Conservation (phyloP, 2,113 vertebrate genomes). For the Prunella fulvescens region DNA sequence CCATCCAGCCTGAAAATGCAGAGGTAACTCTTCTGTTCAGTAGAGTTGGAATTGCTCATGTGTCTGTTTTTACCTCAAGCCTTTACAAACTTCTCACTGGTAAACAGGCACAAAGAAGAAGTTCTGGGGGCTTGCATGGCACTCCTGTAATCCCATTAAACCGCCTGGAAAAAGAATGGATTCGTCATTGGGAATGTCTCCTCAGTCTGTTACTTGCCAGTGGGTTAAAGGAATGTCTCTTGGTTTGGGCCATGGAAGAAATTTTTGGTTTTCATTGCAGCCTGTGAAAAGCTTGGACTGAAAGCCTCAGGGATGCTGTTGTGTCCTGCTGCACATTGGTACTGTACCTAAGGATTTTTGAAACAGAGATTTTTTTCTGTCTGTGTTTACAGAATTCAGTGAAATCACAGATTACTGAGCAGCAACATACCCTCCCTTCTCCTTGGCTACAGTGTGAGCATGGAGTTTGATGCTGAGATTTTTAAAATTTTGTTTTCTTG, state of each 20-base stretch:
- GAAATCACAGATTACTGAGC: not conserved
- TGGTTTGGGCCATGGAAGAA: slow-evolving; percentile 55
- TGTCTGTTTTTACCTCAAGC: not conserved
- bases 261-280: slow-evolving; percentile 65
- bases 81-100: not conserved
- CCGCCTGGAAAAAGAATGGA: slow-evolving; percentile 44
- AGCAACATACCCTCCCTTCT: not conserved
- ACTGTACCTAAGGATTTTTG: not conserved
- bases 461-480: not conserved
- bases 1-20: not conserved
- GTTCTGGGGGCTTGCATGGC: slow-evolving; percentile 7
- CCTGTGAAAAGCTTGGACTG: slow-evolving; percentile 55
- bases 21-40: not conserved
- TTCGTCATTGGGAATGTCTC: slow-evolving; percentile 7
- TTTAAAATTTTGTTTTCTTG: not conserved
- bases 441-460: not conserved
- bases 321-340: slow-evolving; percentile 2
- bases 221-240: slow-evolving; percentile 54
- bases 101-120: not conserved
- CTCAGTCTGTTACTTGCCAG: slow-evolving; percentile 23
- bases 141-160: slow-evolving; percentile 57
- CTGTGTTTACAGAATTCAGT: not conserved
- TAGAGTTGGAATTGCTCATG: not conserved
- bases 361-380: slow-evolving; percentile 15
- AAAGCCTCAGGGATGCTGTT: slow-evolving; percentile 34